phyloP scores from a whole-genome alignment of 1,140 invertebrate species.

The Trichomalopsis sarcophagae region DNA sequence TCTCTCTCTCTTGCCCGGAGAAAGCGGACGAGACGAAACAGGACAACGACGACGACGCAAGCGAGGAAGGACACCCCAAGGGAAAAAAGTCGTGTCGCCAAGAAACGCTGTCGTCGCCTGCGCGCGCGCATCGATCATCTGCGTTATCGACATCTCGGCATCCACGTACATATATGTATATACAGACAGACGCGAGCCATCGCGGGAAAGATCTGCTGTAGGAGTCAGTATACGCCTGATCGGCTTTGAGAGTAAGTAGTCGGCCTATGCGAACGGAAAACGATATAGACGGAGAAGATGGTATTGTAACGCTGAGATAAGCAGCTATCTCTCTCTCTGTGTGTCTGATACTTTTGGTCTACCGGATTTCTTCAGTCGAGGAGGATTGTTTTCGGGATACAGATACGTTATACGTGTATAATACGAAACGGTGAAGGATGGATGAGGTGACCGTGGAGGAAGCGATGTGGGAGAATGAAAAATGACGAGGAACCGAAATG shows the following conservation, averaged over 20 bases:
- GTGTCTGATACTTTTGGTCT: background rate
- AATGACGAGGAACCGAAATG: background rate
- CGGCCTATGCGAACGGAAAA: slow-evolving; percentile 44
- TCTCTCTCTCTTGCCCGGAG: background rate
- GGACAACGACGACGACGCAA: background rate
- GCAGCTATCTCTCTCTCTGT: background rate
- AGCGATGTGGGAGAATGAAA: background rate
- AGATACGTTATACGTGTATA: background rate
- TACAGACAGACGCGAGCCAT: slow-evolving; percentile 28
- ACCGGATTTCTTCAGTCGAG: background rate
- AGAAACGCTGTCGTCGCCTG: slow-evolving; percentile 32
- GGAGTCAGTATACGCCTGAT: slow-evolving; percentile 38
- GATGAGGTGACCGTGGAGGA: background rate
- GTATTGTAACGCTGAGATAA: slow-evolving; percentile 15
- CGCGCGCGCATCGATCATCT: slow-evolving; percentile 51
- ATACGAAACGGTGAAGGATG: background rate
- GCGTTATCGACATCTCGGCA: slow-evolving; percentile 50
- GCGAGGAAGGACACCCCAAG: background rate
- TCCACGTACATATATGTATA: slow-evolving; percentile 10
- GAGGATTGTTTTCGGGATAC: background rate
- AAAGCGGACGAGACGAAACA: background rate
- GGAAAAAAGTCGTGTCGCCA: slow-evolving; percentile 20
- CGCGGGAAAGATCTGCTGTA: slow-evolving; percentile 38
- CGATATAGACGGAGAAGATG: background rate
- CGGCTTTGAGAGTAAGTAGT: slow-evolving; percentile 46